These are phyloP conservation scores for Lymantria dispar DNA, from an alignment of 2,888 invertebrate genomes.

Conservation along the genomic window DNA sequence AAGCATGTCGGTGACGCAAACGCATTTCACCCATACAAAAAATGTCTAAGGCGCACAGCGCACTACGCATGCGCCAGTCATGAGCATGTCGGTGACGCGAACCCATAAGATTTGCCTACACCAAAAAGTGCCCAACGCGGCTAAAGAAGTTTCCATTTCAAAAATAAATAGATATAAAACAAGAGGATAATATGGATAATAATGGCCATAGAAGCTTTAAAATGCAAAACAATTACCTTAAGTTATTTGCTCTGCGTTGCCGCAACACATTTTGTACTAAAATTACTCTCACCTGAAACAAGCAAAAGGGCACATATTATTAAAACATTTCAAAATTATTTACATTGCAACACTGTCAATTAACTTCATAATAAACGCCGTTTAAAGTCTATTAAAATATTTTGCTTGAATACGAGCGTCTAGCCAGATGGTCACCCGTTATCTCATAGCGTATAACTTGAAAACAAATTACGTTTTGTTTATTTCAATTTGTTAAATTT, in stretches of 20 bases:
- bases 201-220: slow-evolving; percentile 2
- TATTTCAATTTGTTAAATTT: slow-evolving; percentile 1
- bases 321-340: slow-evolving; percentile 18
- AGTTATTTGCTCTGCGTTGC: slow-evolving; percentile 61
- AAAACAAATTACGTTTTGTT: slow-evolving; percentile 10
- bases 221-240: slow-evolving; percentile 45
- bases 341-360: slow-evolving; percentile 28
- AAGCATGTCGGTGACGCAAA: too few species aligned
- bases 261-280: slow-evolving; percentile 63
- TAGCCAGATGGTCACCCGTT: slow-evolving; percentile 11
- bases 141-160: too few species aligned
- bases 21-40: too few species aligned
- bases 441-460: slow-evolving; percentile 10
- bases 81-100: too few species aligned
- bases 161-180: too few species aligned
- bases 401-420: slow-evolving; percentile 17
- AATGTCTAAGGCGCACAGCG: too few species aligned
- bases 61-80: too few species aligned
- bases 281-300: slow-evolving; percentile 70
- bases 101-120: too few species aligned
- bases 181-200: too few species aligned
- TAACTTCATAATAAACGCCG: slow-evolving; percentile 32
- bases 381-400: slow-evolving; percentile 27
- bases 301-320: slow-evolving; percentile 34
- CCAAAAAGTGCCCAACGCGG: too few species aligned